These are phyloP conservation scores for Calameuta pallipes DNA, from an alignment of 2,888 invertebrate genomes.

Conservation along the genomic window DNA sequence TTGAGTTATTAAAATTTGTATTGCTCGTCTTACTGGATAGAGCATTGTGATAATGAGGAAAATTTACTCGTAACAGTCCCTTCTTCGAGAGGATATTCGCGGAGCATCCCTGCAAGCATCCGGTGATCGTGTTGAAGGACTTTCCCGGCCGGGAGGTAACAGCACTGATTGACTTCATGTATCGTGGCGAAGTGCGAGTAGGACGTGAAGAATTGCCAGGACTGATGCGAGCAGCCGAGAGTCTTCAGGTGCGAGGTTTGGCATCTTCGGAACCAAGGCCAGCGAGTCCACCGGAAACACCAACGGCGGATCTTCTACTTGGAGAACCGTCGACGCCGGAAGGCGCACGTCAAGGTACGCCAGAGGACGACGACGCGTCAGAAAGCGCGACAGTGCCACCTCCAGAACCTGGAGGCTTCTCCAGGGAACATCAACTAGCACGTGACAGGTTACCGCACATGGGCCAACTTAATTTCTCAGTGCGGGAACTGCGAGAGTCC, in stretches of 20 bases:
- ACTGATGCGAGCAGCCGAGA: constrained; percentile 88
- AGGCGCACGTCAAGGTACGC: constrained; percentile 57
- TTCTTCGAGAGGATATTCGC: constrained; percentile 90
- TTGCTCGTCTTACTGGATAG: no score
- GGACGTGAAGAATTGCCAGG: constrained; percentile 85
- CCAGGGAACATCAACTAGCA: constrained; percentile 49
- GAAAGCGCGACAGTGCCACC: constrained; percentile 66
- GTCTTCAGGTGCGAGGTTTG: constrained; percentile 84
- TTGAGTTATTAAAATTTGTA: no score
- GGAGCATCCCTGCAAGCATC: constrained; percentile 93
- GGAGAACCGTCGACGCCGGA: constrained; percentile 71
- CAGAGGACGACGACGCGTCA: constrained; percentile 51
- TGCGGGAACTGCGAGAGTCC: constrained; percentile 64
- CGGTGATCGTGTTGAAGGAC: constrained; percentile 91
- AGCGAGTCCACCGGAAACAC: constrained; percentile 67
- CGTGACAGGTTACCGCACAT: constrained; percentile 67
- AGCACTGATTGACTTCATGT: constrained; percentile 93
- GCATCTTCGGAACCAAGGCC: constrained; percentile 71
- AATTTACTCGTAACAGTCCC: constrained; percentile 73
- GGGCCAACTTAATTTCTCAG: constrained; percentile 53
- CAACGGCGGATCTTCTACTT: constrained; percentile 58
- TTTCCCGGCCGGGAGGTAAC: constrained; percentile 90
- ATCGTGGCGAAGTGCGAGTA: constrained; percentile 91
- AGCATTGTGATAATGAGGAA: neutral
- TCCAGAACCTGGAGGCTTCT: constrained; percentile 66